Conservation (phyloP, 2,888 invertebrate species). For the Macaria notata region DNA sequence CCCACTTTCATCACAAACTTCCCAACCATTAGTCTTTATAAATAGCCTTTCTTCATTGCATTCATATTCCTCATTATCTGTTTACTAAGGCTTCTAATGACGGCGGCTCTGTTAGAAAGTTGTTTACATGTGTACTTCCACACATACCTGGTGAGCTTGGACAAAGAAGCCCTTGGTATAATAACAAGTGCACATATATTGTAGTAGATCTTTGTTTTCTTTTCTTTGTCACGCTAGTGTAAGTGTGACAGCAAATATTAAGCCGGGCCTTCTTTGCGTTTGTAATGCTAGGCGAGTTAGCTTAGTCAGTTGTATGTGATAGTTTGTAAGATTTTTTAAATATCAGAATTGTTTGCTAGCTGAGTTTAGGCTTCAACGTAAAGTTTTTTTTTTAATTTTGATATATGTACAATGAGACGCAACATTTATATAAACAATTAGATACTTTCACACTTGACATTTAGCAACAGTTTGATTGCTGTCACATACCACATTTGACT, state of each 20-base stretch:
- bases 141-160: constrained; percentile 19
- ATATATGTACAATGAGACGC: too few species aligned
- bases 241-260: neutral
- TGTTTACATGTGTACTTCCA: constrained; percentile 27
- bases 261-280: neutral
- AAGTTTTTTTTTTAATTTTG: too few species aligned
- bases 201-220: constrained; percentile 25
- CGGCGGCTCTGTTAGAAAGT: constrained; percentile 32
- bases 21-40: constrained; percentile 14
- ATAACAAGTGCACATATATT: constrained; percentile 24
- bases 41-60: constrained; percentile 18
- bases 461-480: too few species aligned
- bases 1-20: constrained; percentile 11
- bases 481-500: too few species aligned
- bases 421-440: too few species aligned
- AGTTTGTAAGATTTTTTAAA: too few species aligned
- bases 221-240: constrained; percentile 10
- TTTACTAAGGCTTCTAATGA: constrained; percentile 21
- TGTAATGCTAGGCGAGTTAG: too few species aligned
- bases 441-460: too few species aligned
- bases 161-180: constrained; percentile 33
- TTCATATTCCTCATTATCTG: constrained; percentile 26
- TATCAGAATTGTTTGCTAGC: too few species aligned
- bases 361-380: too few species aligned
- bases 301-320: too few species aligned